Evolutionary conservation across 2,797 vertebrate species (phyloP).

Genomic region (Distichodus sexfasciatus): DNA sequence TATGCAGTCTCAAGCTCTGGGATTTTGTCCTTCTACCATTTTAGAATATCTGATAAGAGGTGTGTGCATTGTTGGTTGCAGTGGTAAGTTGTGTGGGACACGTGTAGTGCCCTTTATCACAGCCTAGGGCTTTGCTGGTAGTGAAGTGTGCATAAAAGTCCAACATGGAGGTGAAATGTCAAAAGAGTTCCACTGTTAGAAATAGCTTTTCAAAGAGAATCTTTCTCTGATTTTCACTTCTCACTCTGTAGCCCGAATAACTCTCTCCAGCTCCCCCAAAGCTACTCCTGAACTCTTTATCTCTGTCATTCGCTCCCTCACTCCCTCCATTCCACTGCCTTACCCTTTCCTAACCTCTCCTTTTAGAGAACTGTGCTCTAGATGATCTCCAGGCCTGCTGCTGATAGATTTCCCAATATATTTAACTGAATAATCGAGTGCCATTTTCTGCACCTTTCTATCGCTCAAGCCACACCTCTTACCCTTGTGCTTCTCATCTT

Average conservation of each 20-base stretch:
- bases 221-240: constrained; percentile 43
- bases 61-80: background rate
- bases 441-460: constrained; percentile 56
- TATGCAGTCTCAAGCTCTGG: no score
- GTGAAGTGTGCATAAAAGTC: background rate
- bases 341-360: constrained; percentile 40
- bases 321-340: background rate
- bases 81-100: background rate
- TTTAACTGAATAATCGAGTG: constrained; percentile 56
- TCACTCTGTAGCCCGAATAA: constrained; percentile 34
- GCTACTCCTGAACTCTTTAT: constrained; percentile 50
- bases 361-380: constrained; percentile 52
- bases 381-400: constrained; percentile 54
- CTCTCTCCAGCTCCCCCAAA: constrained; percentile 22
- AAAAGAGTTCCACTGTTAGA: constrained; percentile 41
- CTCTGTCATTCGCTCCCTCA: constrained; percentile 25
- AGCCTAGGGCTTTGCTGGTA: background rate
- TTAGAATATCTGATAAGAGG: background rate
- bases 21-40: background rate
- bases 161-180: constrained; percentile 47
- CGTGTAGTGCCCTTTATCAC: background rate
- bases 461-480: constrained; percentile 47
- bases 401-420: constrained; percentile 53
- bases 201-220: constrained; percentile 17
- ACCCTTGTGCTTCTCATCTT: background rate